Base-by-base conservation (phyloP, 2,113 vertebrate species). In the Solenodon paradoxus region DNA sequence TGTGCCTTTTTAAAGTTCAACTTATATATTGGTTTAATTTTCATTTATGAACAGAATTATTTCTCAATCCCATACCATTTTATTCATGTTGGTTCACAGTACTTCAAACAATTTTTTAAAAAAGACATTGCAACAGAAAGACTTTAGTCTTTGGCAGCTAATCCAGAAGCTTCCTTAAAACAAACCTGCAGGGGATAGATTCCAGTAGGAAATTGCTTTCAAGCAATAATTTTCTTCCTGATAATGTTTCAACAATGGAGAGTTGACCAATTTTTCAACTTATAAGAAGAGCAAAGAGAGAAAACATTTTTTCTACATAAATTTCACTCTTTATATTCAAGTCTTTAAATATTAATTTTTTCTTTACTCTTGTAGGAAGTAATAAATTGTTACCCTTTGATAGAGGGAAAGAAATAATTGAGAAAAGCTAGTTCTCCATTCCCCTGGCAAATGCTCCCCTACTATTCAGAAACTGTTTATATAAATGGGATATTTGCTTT, bases 401-500 rank as follows among this genome's bases (percentile, higher is more conserved):
- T 32, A 6, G 7, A 93, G 32, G 55, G 83, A 97, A 97, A 81
- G 57, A 64, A 98, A 77, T 71, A 90, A 92, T 95, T 93, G 74
- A 97, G 45, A 30, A 96, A 85, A 93, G 61, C 26, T 87, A 95
- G 90, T 95, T 96, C 71, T 42, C 64, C 51, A 42, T 95, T 96
- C 86, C 91, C 79, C 77, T 86, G 47, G 80, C 95, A 95, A 96
- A 30, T 85, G 95, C 95, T 92, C 38, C 57, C 84, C 71, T 61
- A 95, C 68, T 85, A 97, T 92, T 97, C 92, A 93, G 79, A 97
- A 98, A 90, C 97, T 96, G 96, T 97, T 96, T 97, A 80, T 89
- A 86, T 90, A 98, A 97, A 80, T 90, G 72, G 96, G 96, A 96
- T 98, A 97, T 96, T 98, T 98, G 95, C 96, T 97, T 98, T 98